phyloP scores from a whole-genome alignment of 2,888 invertebrate genomes.

The Tethea ocularis region DNA sequence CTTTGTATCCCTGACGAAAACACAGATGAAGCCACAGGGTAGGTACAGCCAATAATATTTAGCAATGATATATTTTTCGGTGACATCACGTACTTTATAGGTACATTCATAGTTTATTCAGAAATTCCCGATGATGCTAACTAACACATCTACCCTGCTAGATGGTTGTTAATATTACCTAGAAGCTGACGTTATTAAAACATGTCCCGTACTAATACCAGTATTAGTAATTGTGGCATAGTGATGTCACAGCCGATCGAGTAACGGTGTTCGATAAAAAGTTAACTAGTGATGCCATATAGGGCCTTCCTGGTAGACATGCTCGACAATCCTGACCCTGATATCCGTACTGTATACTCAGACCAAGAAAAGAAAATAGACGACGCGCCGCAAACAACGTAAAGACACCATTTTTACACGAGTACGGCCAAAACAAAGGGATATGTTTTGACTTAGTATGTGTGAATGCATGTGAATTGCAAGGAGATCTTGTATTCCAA shows the following conservation, averaged over 20 bases:
- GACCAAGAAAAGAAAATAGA: too few species aligned
- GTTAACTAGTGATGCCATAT: conserved; percentile 41
- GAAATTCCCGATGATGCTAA: background rate
- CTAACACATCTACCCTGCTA: background rate
- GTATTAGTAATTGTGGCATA: conserved; percentile 28
- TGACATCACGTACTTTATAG: background rate
- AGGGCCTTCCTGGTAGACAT: conserved; percentile 51
- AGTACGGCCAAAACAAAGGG: too few species aligned
- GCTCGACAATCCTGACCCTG: conserved; percentile 38
- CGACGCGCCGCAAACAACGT: too few species aligned
- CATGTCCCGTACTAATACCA: conserved; percentile 5
- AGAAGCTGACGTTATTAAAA: background rate
- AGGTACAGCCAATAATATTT: too few species aligned
- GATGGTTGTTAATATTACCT: background rate
- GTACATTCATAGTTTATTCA: background rate
- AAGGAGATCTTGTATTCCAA: too few species aligned
- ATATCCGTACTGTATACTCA: conserved; percentile 19
- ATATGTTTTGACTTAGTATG: too few species aligned
- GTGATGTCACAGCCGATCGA: conserved; percentile 34
- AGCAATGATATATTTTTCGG: background rate
- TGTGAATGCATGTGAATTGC: too few species aligned
- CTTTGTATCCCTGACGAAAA: too few species aligned
- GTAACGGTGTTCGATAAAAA: conserved; percentile 55
- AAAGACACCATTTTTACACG: too few species aligned
- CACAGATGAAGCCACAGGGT: too few species aligned